Evolutionary conservation across 2,888 invertebrate species (phyloP).

Genomic region (Meganola albula): DNA sequence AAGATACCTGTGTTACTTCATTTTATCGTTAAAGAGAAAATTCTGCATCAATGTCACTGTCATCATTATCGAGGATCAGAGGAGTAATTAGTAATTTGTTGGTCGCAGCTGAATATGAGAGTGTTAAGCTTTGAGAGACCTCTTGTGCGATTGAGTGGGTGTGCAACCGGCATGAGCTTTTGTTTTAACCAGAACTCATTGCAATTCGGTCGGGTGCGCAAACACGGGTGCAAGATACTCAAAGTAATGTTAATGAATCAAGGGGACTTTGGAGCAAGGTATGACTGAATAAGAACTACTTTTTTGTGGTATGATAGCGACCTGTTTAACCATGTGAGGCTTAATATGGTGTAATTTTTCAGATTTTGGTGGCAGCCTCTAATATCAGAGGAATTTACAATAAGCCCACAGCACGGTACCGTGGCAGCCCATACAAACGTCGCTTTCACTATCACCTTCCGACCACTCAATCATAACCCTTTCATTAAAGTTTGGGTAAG

Average conservation of each 20-base stretch:
- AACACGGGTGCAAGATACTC: slow-evolving; percentile 58
- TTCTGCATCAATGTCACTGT: too few relatives aligned
- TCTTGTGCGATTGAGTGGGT: slow-evolving; percentile 57
- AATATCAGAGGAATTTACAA: slow-evolving; percentile 72
- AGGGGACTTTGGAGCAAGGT: slow-evolving; percentile 67
- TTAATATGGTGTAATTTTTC: slow-evolving; percentile 1
- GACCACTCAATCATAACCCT: slow-evolving; percentile 69
- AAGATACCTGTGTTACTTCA: too few relatives aligned
- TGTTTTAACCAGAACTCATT: slow-evolving; percentile 60
- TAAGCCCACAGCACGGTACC: slow-evolving; percentile 80
- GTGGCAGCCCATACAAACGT: slow-evolving; percentile 80
- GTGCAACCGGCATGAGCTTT: slow-evolving; percentile 64
- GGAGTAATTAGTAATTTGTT: too few relatives aligned
- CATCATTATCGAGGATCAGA: too few relatives aligned
- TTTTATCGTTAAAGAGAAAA: too few relatives aligned
- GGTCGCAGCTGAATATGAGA: slow-evolving; percentile 65
- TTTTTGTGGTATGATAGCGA: neutral
- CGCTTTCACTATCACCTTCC: slow-evolving; percentile 80
- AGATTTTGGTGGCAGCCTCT: slow-evolving; percentile 72
- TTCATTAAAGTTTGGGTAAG: slow-evolving; percentile 70
- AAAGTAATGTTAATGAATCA: slow-evolving; percentile 66
- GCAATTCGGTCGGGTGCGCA: slow-evolving; percentile 66
- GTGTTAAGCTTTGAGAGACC: slow-evolving; percentile 58
- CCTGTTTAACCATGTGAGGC: neutral
- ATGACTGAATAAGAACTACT: slow-evolving; percentile 4